Base-by-base conservation (phyloP, 2,797 vertebrate species). In the Chromis chromis region DNA sequence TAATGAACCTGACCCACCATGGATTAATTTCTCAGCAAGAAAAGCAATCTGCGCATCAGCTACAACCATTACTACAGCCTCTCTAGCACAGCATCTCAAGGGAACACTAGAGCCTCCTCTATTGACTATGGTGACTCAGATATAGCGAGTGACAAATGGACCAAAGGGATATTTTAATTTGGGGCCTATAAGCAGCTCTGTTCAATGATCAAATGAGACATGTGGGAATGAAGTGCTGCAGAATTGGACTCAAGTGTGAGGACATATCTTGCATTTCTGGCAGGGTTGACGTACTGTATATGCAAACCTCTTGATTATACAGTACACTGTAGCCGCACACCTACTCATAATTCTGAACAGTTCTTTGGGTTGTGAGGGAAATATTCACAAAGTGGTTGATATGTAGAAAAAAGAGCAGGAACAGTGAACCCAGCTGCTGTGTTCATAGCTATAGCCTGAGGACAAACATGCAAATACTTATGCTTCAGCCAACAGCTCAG, bases 41-140 rank as follows among this genome's bases (percentile, higher is more conserved):
- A 88, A 89, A 88, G 81, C 82, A 87, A 88, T 92, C 82, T 67
- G 68, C 63, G 76, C 80, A 79, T 82, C 55, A 74, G 69, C 72
- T 31, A 66, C 31, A 9, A 4, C 58, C 67, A 83, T 84, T 85
- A 84, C 72, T 48, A 48, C 75, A 60, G 44, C 49, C 67, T 76
- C 61, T 13, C 36, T 49, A 65, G 52, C 60, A 58, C 19, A 76
- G 70, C 62, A 72, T 69, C 78, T 48, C 84, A 13, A 50, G 78
- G 80, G 78, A 86, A 70, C 76, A 74, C 67, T 90, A 54, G 61
- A 73, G 52, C 60, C 61, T 77, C 63, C 55, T 78, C 71, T 75
- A 55, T 79, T 75, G 58, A 84, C 77, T 50, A 72, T 46, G 65
- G 36, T 68, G 75, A 74, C 74, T 63, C 33, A 73, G 78, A 63